Evolutionary conservation across 2,888 invertebrate genomes (phyloP), one percentile per base, ranked within the genome.

Genomic region (Atethmia centrago): DNA sequence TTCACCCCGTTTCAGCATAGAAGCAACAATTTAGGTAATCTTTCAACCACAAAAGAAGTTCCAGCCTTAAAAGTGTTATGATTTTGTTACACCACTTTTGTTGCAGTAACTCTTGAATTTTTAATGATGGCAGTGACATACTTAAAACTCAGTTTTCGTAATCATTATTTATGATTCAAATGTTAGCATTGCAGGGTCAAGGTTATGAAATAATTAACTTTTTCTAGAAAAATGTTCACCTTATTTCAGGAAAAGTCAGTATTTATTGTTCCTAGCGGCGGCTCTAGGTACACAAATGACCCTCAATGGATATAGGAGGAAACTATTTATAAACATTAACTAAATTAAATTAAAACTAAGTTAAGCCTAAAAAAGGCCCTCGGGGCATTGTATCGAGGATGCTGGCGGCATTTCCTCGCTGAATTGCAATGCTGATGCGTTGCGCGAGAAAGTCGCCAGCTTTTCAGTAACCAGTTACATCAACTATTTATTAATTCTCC

Each of bases 61-160:
- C 42, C 2, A 12, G 10, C 5, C 9, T 74, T n/a, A 19, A 19
- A 36, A 31, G 31, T 25, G 10, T 25, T 55, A 25, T 12, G 2
- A 9, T 36, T 12, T 66, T 28, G 12, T 45, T 28, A 40, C 19
- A 56, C 9, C 16, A n/a, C n/a, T n/a, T n/a, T 56, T 31, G n/a
- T n/a, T 56, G 40, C 16, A 2, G 47, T 55, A 47, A 0, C 1
- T 67, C 40, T 56, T 21, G 12, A 42, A 16, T 49, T 78, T 40
- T 31, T 49, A 31, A 14, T 42, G 31, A 42, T 69, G 74, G 25
- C 79, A 58, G 71, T 69, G 56, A 79, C 49, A 36, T 71, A 70
- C 42, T 25, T 49, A 70, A n/a, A n/a, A 25, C 7, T 12, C 36
- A 19, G 31, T 42, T 79, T 78, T 58, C 49, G 31, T 78, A 74